Evolutionary conservation across 2,888 invertebrate species (phyloP).

Genomic region (Lathronympha strigana): DNA sequence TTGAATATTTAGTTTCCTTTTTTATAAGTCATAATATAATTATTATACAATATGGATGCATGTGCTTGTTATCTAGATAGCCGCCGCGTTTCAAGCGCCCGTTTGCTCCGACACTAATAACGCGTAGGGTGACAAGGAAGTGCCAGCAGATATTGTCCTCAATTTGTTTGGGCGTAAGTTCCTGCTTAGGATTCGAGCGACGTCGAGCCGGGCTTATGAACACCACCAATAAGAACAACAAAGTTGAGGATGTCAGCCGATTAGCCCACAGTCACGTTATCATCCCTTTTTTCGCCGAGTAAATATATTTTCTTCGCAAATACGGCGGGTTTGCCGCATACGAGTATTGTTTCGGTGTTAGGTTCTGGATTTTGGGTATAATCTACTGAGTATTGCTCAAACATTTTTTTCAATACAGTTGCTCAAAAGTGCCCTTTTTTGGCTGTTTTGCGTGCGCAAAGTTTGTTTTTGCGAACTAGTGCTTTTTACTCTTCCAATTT

Average conservation of each 20-base stretch:
- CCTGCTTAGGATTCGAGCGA: slow-evolving; percentile 74
- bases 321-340: slow-evolving; percentile 26
- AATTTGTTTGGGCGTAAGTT: slow-evolving; percentile 75
- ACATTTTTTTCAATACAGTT: too few relatives aligned
- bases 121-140: slow-evolving; percentile 68
- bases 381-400: neutral
- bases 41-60: neutral
- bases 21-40: too few relatives aligned
- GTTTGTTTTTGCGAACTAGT: too few relatives aligned
- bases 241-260: slow-evolving; percentile 78
- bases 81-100: slow-evolving; percentile 47
- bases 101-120: slow-evolving; percentile 66
- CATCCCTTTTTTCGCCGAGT: slow-evolving; percentile 63
- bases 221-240: slow-evolving; percentile 78
- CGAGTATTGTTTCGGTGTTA: slow-evolving; percentile 15
- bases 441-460: too few relatives aligned
- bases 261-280: slow-evolving; percentile 72
- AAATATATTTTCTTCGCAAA: slow-evolving; percentile 61
- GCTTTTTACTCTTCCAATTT: too few relatives aligned
- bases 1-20: too few relatives aligned
- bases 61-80: neutral
- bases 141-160: slow-evolving; percentile 78
- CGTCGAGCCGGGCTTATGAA: slow-evolving; percentile 73
- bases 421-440: too few relatives aligned
- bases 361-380: slow-evolving; percentile 2